Evolutionary conservation across 2,888 invertebrate species (phyloP).

Genomic region (Quadriops clusia): DNA sequence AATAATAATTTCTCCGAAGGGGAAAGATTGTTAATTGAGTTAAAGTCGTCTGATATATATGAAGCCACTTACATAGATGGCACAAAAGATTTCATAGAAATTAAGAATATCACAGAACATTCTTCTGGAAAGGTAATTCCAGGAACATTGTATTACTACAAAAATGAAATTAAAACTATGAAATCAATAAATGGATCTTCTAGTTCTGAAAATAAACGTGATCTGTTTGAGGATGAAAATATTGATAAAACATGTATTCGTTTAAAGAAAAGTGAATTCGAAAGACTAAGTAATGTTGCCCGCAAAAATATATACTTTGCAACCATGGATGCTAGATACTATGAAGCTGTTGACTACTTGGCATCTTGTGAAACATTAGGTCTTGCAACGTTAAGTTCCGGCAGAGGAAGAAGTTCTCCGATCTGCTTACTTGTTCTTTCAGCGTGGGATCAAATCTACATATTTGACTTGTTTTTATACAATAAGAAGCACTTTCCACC

Average conservation of each 20-base stretch:
- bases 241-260: constrained; percentile 7
- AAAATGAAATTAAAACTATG: constrained; percentile 10
- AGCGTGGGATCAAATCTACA: constrained; percentile 17
- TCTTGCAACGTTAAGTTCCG: constrained; percentile 12
- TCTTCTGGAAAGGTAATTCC: constrained; percentile 4
- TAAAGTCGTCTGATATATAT: constrained; percentile 8
- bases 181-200: constrained; percentile 7
- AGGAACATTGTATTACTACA: constrained; percentile 9
- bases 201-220: neutral
- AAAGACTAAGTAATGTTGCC: constrained; percentile 14
- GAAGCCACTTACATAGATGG: constrained; percentile 11
- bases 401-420: constrained; percentile 9
- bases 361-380: constrained; percentile 16
- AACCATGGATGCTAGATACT: constrained; percentile 13
- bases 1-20: constrained; percentile 9
- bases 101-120: constrained; percentile 9
- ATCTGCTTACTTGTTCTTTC: constrained; percentile 15
- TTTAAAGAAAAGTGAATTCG: constrained; percentile 13
- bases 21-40: constrained; percentile 8
- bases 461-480: constrained; percentile 16
- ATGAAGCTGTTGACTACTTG: constrained; percentile 13
- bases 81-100: constrained; percentile 6
- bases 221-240: neutral
- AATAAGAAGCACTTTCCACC: constrained; percentile 11
- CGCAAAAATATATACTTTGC: constrained; percentile 15